Evolutionary conservation across 1,140 invertebrate species (phyloP).

Genomic region (Bombus impatiens): DNA sequence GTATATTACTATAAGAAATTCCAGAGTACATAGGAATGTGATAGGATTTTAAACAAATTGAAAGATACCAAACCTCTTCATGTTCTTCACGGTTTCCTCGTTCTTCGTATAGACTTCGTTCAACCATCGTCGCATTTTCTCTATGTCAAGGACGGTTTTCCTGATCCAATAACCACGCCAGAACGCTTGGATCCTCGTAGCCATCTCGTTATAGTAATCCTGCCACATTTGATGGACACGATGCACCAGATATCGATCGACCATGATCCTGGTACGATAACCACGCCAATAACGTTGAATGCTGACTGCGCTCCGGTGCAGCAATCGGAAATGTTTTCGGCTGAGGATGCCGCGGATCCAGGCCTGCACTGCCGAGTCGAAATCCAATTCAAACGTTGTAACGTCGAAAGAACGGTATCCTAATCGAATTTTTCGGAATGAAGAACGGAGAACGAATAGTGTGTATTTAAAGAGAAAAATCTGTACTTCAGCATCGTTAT

Average conservation of each 20-base stretch:
- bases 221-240: slow-evolving; percentile 58
- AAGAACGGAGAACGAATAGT: not conserved
- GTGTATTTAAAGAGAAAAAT: not conserved
- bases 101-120: slow-evolving; percentile 56
- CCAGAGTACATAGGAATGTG: too few species aligned
- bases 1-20: too few species aligned
- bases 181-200: slow-evolving; percentile 67
- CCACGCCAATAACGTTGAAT: slow-evolving; percentile 72
- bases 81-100: slow-evolving; percentile 48
- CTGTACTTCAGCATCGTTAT: not conserved
- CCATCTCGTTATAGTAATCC: slow-evolving; percentile 62
- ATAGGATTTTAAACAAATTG: not conserved
- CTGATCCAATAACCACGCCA: slow-evolving; percentile 70
- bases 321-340: slow-evolving; percentile 60
- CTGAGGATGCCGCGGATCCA: slow-evolving; percentile 70
- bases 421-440: not conserved
- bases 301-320: slow-evolving; percentile 58
- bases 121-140: slow-evolving; percentile 59
- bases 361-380: slow-evolving; percentile 47
- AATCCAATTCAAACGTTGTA: not conserved
- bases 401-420: not conserved
- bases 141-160: slow-evolving; percentile 54
- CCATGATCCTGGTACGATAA: slow-evolving; percentile 44
- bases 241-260: slow-evolving; percentile 44
- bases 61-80: slow-evolving; percentile 56